Evolutionary conservation across 2,113 vertebrate genomes (phyloP).

Genomic region (Phasianus colchicus): DNA sequence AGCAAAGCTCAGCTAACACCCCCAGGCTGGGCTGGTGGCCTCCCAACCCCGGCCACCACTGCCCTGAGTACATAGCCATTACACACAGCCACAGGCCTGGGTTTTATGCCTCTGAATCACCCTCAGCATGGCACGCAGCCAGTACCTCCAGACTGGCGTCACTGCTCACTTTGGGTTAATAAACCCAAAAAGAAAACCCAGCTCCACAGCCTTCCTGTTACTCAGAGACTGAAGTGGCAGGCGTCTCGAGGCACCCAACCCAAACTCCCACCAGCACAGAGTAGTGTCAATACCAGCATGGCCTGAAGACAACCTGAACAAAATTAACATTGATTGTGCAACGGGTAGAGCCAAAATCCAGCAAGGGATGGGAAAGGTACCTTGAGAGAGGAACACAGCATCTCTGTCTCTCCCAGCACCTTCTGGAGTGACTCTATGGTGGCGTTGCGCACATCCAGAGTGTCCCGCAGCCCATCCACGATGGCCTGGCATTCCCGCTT

Average conservation of each 20-base stretch:
- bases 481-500: constrained; percentile 84
- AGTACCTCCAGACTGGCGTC: accelerated
- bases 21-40: not conserved
- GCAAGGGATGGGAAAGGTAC: constrained; percentile 65
- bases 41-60: not conserved
- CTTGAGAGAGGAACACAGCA: constrained; percentile 88
- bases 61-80: not conserved
- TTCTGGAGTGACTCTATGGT: constrained; percentile 85
- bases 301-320: not conserved
- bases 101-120: not conserved
- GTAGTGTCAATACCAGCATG: not conserved
- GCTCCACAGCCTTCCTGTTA: not conserved
- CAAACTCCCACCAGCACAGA: not conserved
- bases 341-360: not conserved
- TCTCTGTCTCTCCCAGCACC: constrained; percentile 85
- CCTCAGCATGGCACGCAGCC: accelerated
- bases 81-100: not conserved
- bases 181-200: not conserved
- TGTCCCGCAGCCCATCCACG: constrained; percentile 84
- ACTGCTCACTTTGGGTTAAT: not conserved
- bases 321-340: not conserved
- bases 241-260: not conserved
- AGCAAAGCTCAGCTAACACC: not conserved
- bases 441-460: constrained; percentile 85
- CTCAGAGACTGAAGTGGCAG: not conserved